Evolutionary conservation across 2,797 vertebrate species (phyloP).

Genomic region (Bradypodion ventrale): DNA sequence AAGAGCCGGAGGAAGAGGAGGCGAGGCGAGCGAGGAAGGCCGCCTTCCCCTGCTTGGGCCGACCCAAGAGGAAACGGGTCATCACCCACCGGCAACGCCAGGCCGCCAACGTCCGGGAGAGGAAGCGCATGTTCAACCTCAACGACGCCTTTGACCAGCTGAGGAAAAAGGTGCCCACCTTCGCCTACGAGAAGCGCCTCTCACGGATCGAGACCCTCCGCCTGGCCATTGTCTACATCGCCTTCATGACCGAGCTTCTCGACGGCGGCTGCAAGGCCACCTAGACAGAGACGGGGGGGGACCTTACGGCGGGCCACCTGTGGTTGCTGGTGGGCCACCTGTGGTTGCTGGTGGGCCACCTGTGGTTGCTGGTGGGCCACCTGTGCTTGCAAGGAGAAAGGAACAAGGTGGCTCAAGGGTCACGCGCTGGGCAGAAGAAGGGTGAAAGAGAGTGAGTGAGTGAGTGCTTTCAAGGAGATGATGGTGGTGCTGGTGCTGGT

Average conservation of each 20-base stretch:
- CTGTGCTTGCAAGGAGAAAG: too few species aligned
- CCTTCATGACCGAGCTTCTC: conserved; percentile 94
- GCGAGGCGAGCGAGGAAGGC: conserved; percentile 42
- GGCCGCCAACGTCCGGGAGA: conserved; percentile 93
- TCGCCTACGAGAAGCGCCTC: conserved; percentile 95
- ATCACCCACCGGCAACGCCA: conserved; percentile 92
- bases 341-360: not conserved
- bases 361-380: not conserved
- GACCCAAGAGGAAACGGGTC: conserved; percentile 86
- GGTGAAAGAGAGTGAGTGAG: too few species aligned
- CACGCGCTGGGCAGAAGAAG: too few species aligned
- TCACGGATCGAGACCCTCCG: conserved; percentile 95
- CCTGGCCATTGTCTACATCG: conserved; percentile 94
- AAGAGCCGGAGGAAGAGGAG: conserved; percentile 59
- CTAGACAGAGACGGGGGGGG: not conserved
- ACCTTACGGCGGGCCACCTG: not conserved
- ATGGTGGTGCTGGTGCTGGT: too few species aligned
- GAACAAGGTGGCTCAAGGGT: too few species aligned
- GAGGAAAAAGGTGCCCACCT: conserved; percentile 93
- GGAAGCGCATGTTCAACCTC: conserved; percentile 94
- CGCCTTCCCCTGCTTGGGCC: conserved; percentile 68
- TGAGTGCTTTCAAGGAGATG: too few species aligned
- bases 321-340: not conserved
- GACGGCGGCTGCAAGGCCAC: rapidly evolving
- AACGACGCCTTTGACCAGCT: conserved; percentile 96